Evolutionary conservation across 2,888 invertebrate genomes (phyloP).

Genomic region (Dinocampus coccinellae): DNA sequence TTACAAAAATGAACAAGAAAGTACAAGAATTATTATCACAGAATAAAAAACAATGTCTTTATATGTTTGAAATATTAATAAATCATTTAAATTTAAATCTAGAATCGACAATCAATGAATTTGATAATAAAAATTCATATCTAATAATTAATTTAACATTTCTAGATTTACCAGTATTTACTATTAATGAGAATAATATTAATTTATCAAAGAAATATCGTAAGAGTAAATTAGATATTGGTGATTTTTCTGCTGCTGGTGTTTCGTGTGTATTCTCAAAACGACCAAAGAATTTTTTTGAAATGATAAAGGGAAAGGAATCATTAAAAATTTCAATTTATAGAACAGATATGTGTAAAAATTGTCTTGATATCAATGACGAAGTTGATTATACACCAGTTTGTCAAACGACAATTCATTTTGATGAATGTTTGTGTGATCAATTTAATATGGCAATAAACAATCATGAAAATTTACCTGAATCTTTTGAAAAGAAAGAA

Average conservation of each 20-base stretch:
- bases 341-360: constrained; percentile 24
- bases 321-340: constrained; percentile 46
- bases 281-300: constrained; percentile 38
- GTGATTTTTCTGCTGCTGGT: constrained; percentile 47
- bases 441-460: constrained; percentile 47
- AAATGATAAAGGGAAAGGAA: constrained; percentile 41
- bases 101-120: constrained; percentile 38
- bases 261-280: constrained; percentile 52
- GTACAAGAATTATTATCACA: not conserved
- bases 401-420: constrained; percentile 45
- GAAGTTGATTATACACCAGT: constrained; percentile 36
- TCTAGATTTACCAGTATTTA: constrained; percentile 52
- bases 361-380: constrained; percentile 21
- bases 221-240: constrained; percentile 30
- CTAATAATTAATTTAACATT: constrained; percentile 46
- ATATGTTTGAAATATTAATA: constrained; percentile 53
- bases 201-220: constrained; percentile 35
- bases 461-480: constrained; percentile 41
- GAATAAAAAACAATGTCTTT: constrained; percentile 49
- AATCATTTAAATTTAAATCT: constrained; percentile 45
- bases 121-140: constrained; percentile 44
- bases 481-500: constrained; percentile 49
- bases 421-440: constrained; percentile 51
- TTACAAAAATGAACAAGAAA: not conserved
- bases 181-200: constrained; percentile 52